Evolutionary conservation across 2,113 vertebrate species (phyloP).

Genomic region (Lynx canadensis): DNA sequence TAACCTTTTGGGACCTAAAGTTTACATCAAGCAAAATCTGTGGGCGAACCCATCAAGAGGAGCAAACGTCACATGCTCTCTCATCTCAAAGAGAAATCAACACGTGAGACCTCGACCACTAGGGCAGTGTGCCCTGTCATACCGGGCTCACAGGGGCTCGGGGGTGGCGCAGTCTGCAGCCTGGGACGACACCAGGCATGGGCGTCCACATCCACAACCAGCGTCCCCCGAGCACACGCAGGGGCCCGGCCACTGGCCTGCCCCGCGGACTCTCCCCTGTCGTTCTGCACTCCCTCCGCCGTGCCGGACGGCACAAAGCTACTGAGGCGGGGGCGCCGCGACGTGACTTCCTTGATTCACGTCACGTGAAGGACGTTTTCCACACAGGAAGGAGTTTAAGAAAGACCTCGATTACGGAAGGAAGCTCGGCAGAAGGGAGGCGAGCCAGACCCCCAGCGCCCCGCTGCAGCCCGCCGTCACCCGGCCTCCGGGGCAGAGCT

Average conservation of each 20-base stretch:
- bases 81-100: not conserved
- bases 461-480: not conserved
- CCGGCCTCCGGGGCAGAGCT: not conserved
- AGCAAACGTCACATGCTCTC: not conserved
- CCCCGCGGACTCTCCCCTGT: no score
- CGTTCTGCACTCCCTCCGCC: accelerated
- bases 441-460: no score
- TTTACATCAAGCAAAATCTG: not conserved
- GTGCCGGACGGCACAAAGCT: not conserved
- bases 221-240: accelerated
- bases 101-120: accelerated
- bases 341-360: not conserved
- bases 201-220: accelerated
- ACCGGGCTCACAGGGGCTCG: not conserved
- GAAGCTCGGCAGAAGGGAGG: not conserved
- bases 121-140: accelerated
- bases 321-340: accelerated
- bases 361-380: not conserved
- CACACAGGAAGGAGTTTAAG: not conserved
- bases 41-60: not conserved
- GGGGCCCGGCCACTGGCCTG: not conserved
- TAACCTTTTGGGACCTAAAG: not conserved
- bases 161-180: not conserved
- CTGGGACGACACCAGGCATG: not conserved
- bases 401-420: not conserved